Evolutionary conservation across 2,888 invertebrate genomes (phyloP).

Genomic region (Panzeria rudis): DNA sequence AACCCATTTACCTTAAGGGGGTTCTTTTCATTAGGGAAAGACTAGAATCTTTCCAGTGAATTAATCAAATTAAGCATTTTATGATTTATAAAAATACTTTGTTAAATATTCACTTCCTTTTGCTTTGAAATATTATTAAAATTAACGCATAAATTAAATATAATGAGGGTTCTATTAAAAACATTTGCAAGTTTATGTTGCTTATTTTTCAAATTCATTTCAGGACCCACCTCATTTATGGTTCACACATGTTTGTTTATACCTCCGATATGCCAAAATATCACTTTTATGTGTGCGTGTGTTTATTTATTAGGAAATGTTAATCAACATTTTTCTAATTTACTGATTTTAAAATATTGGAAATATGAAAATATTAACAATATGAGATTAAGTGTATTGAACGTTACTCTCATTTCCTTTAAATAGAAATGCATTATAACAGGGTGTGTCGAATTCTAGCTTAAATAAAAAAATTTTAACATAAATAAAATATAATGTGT

Average conservation of each 20-base stretch:
- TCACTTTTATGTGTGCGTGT: no score
- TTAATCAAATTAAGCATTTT: constrained; percentile 20
- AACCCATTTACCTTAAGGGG: constrained; percentile 23
- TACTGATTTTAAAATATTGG: no score
- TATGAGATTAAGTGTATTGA: no score
- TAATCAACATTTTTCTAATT: no score
- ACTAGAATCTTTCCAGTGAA: background rate
- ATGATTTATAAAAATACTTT: constrained; percentile 24
- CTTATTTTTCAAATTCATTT: background rate
- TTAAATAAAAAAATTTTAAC: no score
- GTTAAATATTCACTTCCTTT: background rate
- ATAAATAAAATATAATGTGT: no score
- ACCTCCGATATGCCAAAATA: no score
- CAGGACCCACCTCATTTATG: background rate
- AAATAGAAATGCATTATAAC: no score
- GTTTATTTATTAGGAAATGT: no score
- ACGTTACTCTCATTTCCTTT: no score
- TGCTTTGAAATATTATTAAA: background rate
- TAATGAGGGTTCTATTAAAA: background rate
- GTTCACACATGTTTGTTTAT: background rate
- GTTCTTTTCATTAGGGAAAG: background rate
- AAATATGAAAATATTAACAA: no score
- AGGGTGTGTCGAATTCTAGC: no score
- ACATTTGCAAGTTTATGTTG: background rate
- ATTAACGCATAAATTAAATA: background rate